phyloP scores from a whole-genome alignment of 2,797 vertebrate species.

The Lindbergichthys nudifrons region DNA sequence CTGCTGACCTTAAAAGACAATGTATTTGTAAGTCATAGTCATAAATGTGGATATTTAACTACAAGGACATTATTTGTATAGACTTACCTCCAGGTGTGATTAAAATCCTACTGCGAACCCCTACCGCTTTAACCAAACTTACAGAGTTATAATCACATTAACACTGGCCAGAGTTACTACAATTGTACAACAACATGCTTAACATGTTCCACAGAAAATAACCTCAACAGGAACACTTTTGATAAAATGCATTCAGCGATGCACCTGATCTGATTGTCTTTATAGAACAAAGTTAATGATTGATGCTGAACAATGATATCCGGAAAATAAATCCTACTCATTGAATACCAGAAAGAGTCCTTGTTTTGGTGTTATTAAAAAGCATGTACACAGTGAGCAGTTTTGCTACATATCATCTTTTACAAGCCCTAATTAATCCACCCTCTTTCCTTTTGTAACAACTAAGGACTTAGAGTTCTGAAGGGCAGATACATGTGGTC shows the following conservation, averaged over 20 bases:
- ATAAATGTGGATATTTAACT: not conserved
- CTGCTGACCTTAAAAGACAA: conserved; percentile 31
- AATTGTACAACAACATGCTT: conserved; percentile 32
- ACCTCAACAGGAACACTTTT: not conserved
- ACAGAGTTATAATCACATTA: not conserved
- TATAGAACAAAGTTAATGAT: conserved; percentile 4
- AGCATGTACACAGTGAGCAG: conserved; percentile 29
- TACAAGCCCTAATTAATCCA: conserved; percentile 39
- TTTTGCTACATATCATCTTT: conserved; percentile 49
- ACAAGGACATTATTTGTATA: conserved; percentile 7
- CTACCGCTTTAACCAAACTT: not conserved
- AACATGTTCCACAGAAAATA: conserved; percentile 12
- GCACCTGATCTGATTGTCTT: not conserved
- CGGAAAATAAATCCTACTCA: not conserved
- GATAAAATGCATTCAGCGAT: not conserved
- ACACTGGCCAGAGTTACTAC: conserved; percentile 26
- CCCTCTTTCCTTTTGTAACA: conserved; percentile 21
- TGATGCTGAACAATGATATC: conserved; percentile 12
- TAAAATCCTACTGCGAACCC: conserved; percentile 5
- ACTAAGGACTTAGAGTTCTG: conserved; percentile 39
- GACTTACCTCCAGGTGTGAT: conserved; percentile 21
- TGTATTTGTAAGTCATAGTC: conserved; percentile 2
- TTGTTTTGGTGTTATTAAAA: conserved; percentile 21
- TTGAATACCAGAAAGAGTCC: conserved; percentile 15
- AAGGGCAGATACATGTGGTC: conserved; percentile 32